Evolutionary conservation across 2,797 vertebrate species (phyloP).

Genomic region (Rhinatrema bivittatum): DNA sequence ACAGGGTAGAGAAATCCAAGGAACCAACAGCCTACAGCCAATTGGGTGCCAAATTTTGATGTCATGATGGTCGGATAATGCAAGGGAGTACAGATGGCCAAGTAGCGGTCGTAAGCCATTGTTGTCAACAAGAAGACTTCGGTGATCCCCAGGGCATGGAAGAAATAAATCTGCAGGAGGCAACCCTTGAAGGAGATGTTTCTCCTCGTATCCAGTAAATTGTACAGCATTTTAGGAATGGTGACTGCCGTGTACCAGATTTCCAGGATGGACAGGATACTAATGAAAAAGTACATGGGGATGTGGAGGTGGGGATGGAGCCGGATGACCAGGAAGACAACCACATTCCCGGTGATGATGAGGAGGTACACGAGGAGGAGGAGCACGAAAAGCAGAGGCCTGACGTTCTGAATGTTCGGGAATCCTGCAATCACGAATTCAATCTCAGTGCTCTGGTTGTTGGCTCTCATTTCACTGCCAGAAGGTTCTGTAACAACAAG

Average conservation of each 20-base stretch:
- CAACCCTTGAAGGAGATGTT: slow-evolving; percentile 28
- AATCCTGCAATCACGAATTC: slow-evolving; percentile 6
- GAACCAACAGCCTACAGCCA: too few relatives aligned
- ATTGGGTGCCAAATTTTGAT: too few relatives aligned
- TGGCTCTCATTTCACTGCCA: background rate
- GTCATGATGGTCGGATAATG: too few relatives aligned
- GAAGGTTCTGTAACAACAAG: too few relatives aligned
- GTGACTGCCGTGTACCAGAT: slow-evolving; percentile 27
- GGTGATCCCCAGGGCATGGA: slow-evolving; percentile 2
- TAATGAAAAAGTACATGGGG: slow-evolving; percentile 28
- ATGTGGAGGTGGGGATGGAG: slow-evolving; percentile 19
- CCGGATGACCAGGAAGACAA: too few relatives aligned
- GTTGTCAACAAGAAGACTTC: slow-evolving; percentile 14
- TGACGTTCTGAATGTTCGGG: background rate
- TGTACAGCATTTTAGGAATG: slow-evolving; percentile 27
- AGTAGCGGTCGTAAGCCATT: too few relatives aligned
- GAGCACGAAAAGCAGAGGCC: slow-evolving; percentile 7
- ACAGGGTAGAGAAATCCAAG: too few relatives aligned
- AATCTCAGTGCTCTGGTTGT: slow-evolving; percentile 1
- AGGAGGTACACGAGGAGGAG: slow-evolving; percentile 22
- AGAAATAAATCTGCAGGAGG: slow-evolving; percentile 26
- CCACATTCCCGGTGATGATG: slow-evolving; percentile 19
- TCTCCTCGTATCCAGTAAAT: slow-evolving; percentile 20
- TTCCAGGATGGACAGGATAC: slow-evolving; percentile 29
- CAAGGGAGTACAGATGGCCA: too few relatives aligned